Evolutionary conservation across 2,113 vertebrate genomes (phyloP), one percentile per base, ranked within the genome.

Genomic region (Reinhardtius hippoglossoides): DNA sequence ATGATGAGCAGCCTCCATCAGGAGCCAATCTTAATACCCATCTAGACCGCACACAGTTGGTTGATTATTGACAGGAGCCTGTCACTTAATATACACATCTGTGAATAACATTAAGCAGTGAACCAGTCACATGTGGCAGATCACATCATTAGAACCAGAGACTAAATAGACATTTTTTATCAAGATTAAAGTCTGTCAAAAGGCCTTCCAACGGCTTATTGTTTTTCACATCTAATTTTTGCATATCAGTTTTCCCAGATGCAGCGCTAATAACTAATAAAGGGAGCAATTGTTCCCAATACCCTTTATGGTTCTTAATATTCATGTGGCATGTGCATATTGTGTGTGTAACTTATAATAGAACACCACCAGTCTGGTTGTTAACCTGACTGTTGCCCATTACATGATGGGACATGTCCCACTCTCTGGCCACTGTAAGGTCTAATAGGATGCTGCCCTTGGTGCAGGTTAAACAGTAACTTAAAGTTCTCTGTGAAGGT

Each of bases 51-150:
- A 64, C 62, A 64, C 71, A 27, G 57, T 80, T 67, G 72, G 76
- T 40, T 86, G 80, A 87, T 85, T 84, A 80, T 87, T 83, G 88
- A 79, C 82, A 80, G 71, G 67, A 69, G 75, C 72, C 62, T 88
- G 85, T 85, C 87, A 88, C 72, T 80, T 85, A 59, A 82, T 83
- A 87, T 75, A 73, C 80, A 77, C 44, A 14, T 80, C 89, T 56
- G 63, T 37, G 55, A 80, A 23, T 83, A 27, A 48, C 74, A 87
- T 76, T 72, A 81, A 71, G 88, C 20, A 66, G 77, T 27, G 73
- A 88, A 88, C 56, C 73, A 84, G 74, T 81, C 73, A 68, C 71
- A 84, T 76, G 77, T 81, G 68, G 74, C 73, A 86, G 87, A 88
- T 81, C 54, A 48, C 63, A 40, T 83, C n/a, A 42, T 84, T 81